Conservation (phyloP, 1,140 invertebrate genomes). For the Calliopsis andreniformis region DNA sequence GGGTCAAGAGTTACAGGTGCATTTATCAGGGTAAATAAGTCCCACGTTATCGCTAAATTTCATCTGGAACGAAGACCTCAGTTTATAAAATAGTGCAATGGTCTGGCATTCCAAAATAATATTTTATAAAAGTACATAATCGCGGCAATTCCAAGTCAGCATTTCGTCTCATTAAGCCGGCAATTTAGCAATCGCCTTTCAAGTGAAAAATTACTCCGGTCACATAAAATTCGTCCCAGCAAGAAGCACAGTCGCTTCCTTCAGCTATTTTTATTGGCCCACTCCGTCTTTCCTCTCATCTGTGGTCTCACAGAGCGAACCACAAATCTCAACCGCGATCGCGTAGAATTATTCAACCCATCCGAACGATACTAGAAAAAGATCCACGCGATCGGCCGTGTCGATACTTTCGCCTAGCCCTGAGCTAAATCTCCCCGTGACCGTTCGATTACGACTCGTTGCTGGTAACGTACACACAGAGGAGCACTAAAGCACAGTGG, state of each 20-base stretch:
- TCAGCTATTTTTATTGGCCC: neutral
- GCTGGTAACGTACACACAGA: constrained; percentile 44
- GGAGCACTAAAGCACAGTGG: constrained; percentile 70
- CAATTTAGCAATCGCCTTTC: neutral
- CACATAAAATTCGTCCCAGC: neutral
- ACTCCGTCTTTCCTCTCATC: neutral
- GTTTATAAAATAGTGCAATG: no score
- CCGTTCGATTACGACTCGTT: constrained; percentile 58
- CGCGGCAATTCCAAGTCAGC: neutral
- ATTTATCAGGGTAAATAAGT: no score
- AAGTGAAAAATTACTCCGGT: neutral
- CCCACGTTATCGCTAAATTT: no score
- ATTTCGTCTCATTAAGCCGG: neutral
- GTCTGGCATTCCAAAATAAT: no score
- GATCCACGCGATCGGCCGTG: constrained; percentile 73
- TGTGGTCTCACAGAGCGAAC: no score
- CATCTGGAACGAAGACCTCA: no score
- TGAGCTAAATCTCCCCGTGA: constrained; percentile 67
- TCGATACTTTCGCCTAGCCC: constrained; percentile 74
- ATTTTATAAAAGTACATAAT: neutral
- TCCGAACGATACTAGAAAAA: constrained; percentile 12
- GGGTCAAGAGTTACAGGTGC: no score
- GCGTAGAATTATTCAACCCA: neutral
- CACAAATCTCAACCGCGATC: neutral
- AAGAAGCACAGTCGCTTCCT: neutral